Base-by-base conservation (phyloP, 2,113 vertebrate genomes). In the Hyperopisus bebe region DNA sequence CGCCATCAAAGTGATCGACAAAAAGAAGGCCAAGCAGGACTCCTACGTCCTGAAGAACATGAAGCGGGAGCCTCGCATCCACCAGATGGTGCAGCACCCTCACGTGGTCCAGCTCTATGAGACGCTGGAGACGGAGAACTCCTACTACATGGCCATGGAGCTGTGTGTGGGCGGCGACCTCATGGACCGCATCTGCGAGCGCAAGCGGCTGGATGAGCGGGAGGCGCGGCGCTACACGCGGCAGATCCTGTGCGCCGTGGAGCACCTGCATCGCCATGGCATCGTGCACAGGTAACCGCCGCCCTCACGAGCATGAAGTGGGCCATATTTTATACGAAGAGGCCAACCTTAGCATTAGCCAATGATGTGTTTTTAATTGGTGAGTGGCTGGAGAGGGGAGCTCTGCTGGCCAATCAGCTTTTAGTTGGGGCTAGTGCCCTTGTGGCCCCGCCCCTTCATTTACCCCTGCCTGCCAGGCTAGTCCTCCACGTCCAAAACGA, bases 61-160 rank as follows among this genome's bases (percentile, higher is more conserved):
- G 95, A 97, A 97, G 91, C 91, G 94, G 2, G 97, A 97, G 90
- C 96, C 96, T 0, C 85, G 89, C 15, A 97, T 98, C 89, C 95
- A 97, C 90, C 96, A 97, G 94, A 96, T 97, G 95, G 93, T 97
- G 89, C 95, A 95, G 89, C 96, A 97, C 85, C 96, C 96, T 89
- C 95, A 97, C 31, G 90, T 97, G 44, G 96, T 96, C 9, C 94
- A 91, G 89, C 92, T 99, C 62, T 94, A 92, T 17, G 92, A 98
- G 95, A 97, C 97, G 2, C 91, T 97, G 93, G 97, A 97, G 94
- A 97, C 96, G 0, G 94, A 96, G 93, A 97, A 97, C 94, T 97
- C 95, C 51, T 98, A 96, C 94, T 97, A 98, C 93, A 95, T 96
- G 96, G 95, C 95, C 89, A 96, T 97, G 96, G 97, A 97, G 92